These are phyloP conservation scores for Papilio machaon DNA, from an alignment of 1,140 invertebrate species.

Conservation along the genomic window DNA sequence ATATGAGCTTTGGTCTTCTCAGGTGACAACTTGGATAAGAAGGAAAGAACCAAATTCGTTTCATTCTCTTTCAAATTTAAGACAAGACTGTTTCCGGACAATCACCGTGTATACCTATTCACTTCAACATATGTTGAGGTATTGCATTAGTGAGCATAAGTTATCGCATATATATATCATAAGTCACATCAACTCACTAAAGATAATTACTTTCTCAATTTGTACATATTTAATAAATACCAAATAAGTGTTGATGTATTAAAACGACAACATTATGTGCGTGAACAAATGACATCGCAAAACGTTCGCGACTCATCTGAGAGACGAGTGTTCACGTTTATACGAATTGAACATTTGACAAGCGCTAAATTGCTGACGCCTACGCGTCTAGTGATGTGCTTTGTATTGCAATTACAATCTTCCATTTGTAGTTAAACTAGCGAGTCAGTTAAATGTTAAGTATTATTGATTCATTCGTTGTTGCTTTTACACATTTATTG, in stretches of 20 bases:
- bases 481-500: not conserved
- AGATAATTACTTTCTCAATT: not conserved
- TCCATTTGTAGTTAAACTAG: not conserved
- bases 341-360: conserved; percentile 36
- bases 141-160: too few species aligned
- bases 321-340: conserved; percentile 25
- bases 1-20: too few species aligned
- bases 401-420: not conserved
- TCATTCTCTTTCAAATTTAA: too few species aligned
- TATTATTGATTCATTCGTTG: not conserved
- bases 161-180: too few species aligned
- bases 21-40: too few species aligned
- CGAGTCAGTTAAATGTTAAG: not conserved
- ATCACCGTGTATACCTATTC: too few species aligned
- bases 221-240: not conserved
- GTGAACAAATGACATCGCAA: conserved; percentile 18
- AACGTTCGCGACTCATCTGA: conserved; percentile 10
- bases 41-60: too few species aligned
- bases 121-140: too few species aligned
- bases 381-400: conserved; percentile 18
- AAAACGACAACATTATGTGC: not conserved
- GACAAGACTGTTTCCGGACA: too few species aligned
- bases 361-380: conserved; percentile 36
- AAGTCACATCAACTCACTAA: too few species aligned
- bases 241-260: not conserved